Base-by-base conservation (phyloP, 2,797 vertebrate genomes). In the Euthynnus affinis region DNA sequence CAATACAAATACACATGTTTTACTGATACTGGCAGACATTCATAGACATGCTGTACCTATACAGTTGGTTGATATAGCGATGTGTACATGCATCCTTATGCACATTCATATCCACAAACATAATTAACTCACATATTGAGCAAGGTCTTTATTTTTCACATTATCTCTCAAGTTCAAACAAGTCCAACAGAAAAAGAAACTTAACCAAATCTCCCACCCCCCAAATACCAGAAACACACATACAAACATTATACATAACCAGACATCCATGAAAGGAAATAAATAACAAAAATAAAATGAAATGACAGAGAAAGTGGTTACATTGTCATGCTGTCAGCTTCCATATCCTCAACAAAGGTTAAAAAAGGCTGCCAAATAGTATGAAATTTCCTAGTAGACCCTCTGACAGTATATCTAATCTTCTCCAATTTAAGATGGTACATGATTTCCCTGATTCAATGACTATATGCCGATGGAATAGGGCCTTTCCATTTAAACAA, bases 1-100 rank as follows among this genome's bases (percentile, higher is more conserved):
- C 23, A 72, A 75, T 64, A 77, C 66, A 74, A 66, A 57, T 55
- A 65, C 74, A 79, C 72, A 42, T 82, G 71, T 87, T 89, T 84
- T 57, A 55, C 72, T 74, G 62, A 82, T 69, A 59, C 80, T 81
- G 76, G 85, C 86, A 85, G 83, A 76, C 72, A 67, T 65, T 84
- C 70, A 49, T 46, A 70, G 74, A 65, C 84, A 77, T 74, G 65
- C 71, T 81, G 73, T 53, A 74, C 63, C 79, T 75, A 83, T 84
- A 84, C 62, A 85, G 67, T 78, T 85, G 52, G 48, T 68, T 74
- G 61, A 76, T 66, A 60, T 62, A 71, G 37, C 23, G 20, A 42
- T 49, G 25, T 20, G 40, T 65, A 15, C 57, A 20, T 53, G 60
- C 29, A 40, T 57, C n/a, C 44, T 66, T 25, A 32, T 32, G 29